Evolutionary conservation across 2,797 vertebrate genomes (phyloP).

Genomic region (Anisognathus igniventris): DNA sequence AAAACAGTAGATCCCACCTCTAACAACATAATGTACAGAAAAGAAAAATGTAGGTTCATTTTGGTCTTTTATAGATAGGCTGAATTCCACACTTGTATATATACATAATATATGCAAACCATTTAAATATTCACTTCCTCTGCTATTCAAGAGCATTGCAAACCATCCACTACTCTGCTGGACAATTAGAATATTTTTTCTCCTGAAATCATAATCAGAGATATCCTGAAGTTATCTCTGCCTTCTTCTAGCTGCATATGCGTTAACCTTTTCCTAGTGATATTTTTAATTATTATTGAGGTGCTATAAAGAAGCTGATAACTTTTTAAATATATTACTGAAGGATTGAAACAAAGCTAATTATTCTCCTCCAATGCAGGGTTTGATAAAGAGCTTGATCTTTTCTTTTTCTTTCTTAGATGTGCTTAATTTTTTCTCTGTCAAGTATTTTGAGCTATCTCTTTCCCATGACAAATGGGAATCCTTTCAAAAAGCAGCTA

Average conservation of each 20-base stretch:
- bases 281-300: background rate
- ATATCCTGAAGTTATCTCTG: background rate
- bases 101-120: background rate
- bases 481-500: background rate
- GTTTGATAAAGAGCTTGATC: background rate
- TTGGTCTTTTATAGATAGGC: background rate
- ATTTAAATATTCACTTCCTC: background rate
- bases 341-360: background rate
- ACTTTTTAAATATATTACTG: background rate
- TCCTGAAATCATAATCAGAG: background rate
- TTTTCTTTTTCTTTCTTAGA: background rate
- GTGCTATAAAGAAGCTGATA: background rate
- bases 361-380: background rate
- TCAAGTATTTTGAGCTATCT: background rate
- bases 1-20: background rate
- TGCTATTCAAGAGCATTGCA: background rate
- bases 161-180: background rate
- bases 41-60: background rate
- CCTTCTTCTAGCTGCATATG: background rate
- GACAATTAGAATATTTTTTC: background rate
- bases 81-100: background rate
- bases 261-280: background rate
- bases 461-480: background rate
- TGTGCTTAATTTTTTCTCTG: background rate
- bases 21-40: background rate